Percentiles rank a stretch among this genome's conserved stretches.
phyloP scores from a whole-genome alignment of 2,113 vertebrate species.

The Microtus pennsylvanicus region DNA sequence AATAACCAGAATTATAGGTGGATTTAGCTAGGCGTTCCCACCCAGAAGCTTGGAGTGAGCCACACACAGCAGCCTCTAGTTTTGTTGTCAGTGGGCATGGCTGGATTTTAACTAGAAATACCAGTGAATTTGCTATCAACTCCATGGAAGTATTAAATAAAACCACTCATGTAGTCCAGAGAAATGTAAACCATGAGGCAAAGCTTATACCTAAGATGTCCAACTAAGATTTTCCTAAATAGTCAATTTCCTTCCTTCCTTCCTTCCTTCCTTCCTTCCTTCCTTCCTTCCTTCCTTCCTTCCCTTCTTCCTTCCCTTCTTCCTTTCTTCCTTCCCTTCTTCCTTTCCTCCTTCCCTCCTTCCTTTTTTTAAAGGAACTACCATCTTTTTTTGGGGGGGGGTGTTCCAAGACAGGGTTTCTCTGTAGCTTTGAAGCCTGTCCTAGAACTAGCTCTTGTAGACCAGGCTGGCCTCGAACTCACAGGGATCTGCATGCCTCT shows the following conservation, averaged over 20 bases:
- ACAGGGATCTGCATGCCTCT: no score
- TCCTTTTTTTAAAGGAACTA: neutral
- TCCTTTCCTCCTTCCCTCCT: accelerated
- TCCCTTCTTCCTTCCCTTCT: accelerated
- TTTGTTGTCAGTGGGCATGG: neutral
- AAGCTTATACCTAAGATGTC: slow-evolving; percentile 12
- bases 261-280: accelerated
- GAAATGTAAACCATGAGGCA: slow-evolving; percentile 16
- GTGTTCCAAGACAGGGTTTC: no score
- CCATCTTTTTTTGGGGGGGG: neutral
- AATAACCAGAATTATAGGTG: neutral
- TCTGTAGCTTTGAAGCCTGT: no score
- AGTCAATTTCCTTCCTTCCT: neutral
- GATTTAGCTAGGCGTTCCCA: neutral
- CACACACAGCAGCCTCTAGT: neutral
- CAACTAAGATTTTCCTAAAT: neutral
- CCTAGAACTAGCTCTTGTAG: no score
- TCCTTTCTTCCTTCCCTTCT: accelerated
- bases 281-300: accelerated
- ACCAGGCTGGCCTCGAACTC: no score
- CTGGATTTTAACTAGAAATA: slow-evolving; percentile 37
- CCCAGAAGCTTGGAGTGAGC: neutral
- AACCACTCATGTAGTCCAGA: neutral
- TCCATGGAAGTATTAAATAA: neutral
- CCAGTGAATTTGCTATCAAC: neutral